These are phyloP conservation scores for Trichosurus vulpecula DNA, from an alignment of 2,797 vertebrate species.

Conservation along the genomic window DNA sequence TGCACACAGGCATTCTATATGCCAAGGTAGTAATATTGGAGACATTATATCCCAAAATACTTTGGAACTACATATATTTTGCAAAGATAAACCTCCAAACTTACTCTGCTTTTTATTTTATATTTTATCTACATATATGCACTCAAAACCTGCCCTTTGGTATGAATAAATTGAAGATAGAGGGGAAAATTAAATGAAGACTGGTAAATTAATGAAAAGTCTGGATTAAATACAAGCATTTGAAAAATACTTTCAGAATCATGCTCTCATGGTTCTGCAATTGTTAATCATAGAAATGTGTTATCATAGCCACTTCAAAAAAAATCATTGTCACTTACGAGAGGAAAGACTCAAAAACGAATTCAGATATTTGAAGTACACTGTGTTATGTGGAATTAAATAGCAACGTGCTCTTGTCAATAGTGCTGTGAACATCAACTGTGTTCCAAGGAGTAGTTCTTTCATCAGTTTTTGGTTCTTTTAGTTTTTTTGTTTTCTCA, in stretches of 20 bases:
- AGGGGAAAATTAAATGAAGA: neutral
- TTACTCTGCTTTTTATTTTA: conserved; percentile 9
- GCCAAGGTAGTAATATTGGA: neutral
- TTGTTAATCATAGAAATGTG: conserved; percentile 19
- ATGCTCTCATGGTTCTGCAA: neutral
- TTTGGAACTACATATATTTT: neutral
- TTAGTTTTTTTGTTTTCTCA: neutral
- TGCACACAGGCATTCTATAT: neutral
- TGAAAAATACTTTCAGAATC: conserved; percentile 2
- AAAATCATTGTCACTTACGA: neutral
- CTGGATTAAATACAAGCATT: neutral
- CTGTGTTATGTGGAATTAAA: neutral
- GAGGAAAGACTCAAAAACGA: conserved; percentile 42
- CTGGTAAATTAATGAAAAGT: conserved; percentile 26
- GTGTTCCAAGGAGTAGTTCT: neutral
- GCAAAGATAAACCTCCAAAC: neutral
- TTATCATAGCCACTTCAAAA: conserved; percentile 20
- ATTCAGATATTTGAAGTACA: conserved; percentile 36
- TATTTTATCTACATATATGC: neutral
- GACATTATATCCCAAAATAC: neutral
- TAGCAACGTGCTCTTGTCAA: conserved; percentile 20
- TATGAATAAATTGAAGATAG: neutral
- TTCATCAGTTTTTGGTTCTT: neutral
- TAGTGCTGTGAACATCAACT: conserved; percentile 11
- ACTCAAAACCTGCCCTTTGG: neutral